Evolutionary conservation across 2,888 invertebrate genomes (phyloP).

Genomic region (Conchocele bisecta): DNA sequence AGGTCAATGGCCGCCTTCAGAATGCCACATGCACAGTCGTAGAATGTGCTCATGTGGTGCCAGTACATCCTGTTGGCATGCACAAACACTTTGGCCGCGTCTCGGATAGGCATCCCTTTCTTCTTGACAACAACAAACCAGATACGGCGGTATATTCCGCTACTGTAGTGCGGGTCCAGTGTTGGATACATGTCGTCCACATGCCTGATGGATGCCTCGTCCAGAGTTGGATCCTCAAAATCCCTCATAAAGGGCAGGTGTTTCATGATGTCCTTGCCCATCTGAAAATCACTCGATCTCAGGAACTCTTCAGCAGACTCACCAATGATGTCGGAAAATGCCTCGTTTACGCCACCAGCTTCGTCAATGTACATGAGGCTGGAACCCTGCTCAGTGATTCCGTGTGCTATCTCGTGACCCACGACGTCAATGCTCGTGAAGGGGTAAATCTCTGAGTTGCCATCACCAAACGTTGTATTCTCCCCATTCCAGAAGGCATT

Average conservation of each 20-base stretch:
- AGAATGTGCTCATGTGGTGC: conserved; percentile 56
- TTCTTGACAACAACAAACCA: conserved; percentile 61
- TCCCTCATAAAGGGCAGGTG: conserved; percentile 46
- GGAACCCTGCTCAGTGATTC: conserved; percentile 62
- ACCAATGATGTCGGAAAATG: conserved; percentile 68
- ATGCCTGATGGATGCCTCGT: conserved; percentile 62
- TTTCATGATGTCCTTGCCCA: conserved; percentile 53
- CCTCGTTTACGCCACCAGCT: conserved; percentile 70
- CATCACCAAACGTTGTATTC: conserved; percentile 66
- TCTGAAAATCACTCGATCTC: conserved; percentile 42
- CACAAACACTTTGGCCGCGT: conserved; percentile 61
- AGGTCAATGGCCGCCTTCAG: conserved; percentile 66
- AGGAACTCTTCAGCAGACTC: conserved; percentile 58
- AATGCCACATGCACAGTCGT: conserved; percentile 65
- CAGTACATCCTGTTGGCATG: conserved; percentile 69
- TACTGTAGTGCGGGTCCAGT: conserved; percentile 64
- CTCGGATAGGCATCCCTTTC: conserved; percentile 45
- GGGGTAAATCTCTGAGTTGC: conserved; percentile 54
- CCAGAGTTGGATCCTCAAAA: conserved; percentile 60
- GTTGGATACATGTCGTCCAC: conserved; percentile 45
- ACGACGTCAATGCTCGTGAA: conserved; percentile 62
- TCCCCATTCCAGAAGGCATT: conserved; percentile 71
- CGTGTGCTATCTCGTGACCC: conserved; percentile 69
- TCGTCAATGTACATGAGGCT: conserved; percentile 62
- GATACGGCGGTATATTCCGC: conserved; percentile 64